phyloP scores from a whole-genome alignment of 2,797 vertebrate species.

The Pipistrellus pygmaeus region DNA sequence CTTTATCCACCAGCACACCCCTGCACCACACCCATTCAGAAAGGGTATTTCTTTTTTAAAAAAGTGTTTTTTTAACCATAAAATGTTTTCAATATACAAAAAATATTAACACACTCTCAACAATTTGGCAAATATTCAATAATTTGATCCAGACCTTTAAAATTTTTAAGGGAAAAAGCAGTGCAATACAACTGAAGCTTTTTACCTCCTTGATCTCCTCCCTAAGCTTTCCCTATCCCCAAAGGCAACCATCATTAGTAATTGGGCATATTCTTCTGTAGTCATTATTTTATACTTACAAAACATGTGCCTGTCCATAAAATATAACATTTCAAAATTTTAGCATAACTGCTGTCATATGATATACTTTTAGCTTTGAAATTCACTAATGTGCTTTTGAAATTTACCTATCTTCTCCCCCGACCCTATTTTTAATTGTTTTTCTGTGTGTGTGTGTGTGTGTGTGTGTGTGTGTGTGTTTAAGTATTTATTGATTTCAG shows the following conservation, averaged over 20 bases:
- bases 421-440: too few species aligned
- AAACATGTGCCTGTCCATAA: neutral
- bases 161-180: neutral
- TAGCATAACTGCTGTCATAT: neutral
- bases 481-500: too few species aligned
- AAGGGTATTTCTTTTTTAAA: neutral
- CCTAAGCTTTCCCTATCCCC: neutral
- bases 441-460: too few species aligned
- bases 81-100: conserved; percentile 7
- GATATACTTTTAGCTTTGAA: neutral
- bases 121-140: neutral
- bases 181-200: neutral
- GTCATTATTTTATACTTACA: neutral
- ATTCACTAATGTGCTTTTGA: neutral
- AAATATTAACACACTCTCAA: neutral
- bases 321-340: neutral
- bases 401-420: neutral
- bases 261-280: neutral
- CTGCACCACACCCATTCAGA: neutral
- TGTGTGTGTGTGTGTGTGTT: too few species aligned
- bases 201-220: neutral
- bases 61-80: neutral
- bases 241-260: neutral
- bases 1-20: neutral
- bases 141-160: neutral